These are phyloP conservation scores for Allolobophora icterica DNA, from an alignment of 2,888 invertebrate species.

Conservation along the genomic window DNA sequence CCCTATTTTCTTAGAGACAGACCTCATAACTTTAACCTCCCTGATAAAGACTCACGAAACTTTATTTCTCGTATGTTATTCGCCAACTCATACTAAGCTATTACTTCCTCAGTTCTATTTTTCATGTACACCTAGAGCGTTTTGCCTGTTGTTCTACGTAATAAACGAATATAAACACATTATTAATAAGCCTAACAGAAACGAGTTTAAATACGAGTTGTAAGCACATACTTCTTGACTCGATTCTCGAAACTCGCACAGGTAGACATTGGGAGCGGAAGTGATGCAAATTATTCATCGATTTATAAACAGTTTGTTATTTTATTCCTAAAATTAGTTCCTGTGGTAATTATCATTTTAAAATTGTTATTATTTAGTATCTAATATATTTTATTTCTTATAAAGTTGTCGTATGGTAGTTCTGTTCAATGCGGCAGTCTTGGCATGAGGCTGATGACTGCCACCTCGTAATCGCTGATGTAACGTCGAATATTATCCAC, in stretches of 20 bases:
- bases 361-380: not conserved
- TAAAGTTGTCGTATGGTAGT: not conserved
- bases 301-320: slow-evolving; percentile 5
- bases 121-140: too few relatives aligned
- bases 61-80: too few relatives aligned
- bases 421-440: not conserved
- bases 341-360: not conserved
- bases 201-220: too few relatives aligned
- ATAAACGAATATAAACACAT: too few relatives aligned
- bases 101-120: too few relatives aligned
- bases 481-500: too few relatives aligned
- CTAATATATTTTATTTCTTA: not conserved
- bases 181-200: too few relatives aligned
- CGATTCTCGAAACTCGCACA: not conserved
- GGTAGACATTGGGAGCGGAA: not conserved
- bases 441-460: not conserved
- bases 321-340: not conserved
- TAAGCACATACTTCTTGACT: not conserved
- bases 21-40: too few relatives aligned
- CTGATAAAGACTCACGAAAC: too few relatives aligned
- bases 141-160: too few relatives aligned
- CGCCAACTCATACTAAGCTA: too few relatives aligned
- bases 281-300: not conserved
- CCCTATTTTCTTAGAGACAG: too few relatives aligned
- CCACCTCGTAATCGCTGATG: slow-evolving; percentile 6